Evolutionary conservation across 2,888 invertebrate species (phyloP).

Genomic region (Volucella bombylans): DNA sequence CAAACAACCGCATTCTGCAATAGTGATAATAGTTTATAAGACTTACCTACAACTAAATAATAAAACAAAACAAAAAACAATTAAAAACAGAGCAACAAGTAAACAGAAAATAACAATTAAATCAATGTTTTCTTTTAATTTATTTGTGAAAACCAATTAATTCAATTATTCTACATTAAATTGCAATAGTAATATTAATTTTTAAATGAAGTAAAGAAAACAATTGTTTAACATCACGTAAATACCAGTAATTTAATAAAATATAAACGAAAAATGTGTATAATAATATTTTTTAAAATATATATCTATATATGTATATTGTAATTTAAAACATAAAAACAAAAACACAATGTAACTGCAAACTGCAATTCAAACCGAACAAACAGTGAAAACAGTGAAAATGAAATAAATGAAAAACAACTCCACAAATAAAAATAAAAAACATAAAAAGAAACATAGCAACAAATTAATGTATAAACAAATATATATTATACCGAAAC

Average conservation of each 20-base stretch:
- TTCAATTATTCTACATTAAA: slow-evolving; percentile 66
- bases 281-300: slow-evolving; percentile 70
- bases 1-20: slow-evolving; percentile 81
- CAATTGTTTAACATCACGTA: slow-evolving; percentile 65
- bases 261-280: slow-evolving; percentile 62
- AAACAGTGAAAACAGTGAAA: no score
- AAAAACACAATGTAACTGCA: slow-evolving; percentile 27
- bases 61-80: slow-evolving; percentile 52
- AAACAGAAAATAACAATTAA: no score
- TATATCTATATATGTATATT: slow-evolving; percentile 72
- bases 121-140: slow-evolving; percentile 15
- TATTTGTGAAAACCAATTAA: slow-evolving; percentile 58
- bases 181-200: slow-evolving; percentile 71
- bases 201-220: slow-evolving; percentile 57
- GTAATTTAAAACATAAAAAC: slow-evolving; percentile 38
- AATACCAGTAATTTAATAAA: slow-evolving; percentile 52
- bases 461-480: slow-evolving; percentile 74
- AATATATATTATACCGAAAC: slow-evolving; percentile 74
- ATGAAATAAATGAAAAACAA: slow-evolving; percentile 68
- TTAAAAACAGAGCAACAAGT: slow-evolving; percentile 43
- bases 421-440: slow-evolving; percentile 67
- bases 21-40: slow-evolving; percentile 82
- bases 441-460: slow-evolving; percentile 54
- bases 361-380: slow-evolving; percentile 68
- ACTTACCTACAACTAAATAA: slow-evolving; percentile 73